Percentiles rank a stretch among this genome's conserved stretches.
Conservation (phyloP, 30 jellyfish, hydroid and myxozoan genomes). For the Mastigias papua region DNA sequence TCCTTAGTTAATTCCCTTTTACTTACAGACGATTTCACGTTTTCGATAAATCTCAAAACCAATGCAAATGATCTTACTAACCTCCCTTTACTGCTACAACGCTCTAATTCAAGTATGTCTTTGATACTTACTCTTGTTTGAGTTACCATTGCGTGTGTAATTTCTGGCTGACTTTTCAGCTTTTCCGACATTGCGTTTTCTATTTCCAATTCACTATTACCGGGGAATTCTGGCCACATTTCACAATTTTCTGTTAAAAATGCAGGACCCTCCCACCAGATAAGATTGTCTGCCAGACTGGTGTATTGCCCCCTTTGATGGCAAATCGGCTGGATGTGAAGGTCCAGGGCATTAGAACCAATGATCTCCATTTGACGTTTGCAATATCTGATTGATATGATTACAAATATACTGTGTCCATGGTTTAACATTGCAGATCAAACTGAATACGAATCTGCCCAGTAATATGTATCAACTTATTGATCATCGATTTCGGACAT, state of each 20-base stretch:
- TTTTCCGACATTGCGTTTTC: constrained; percentile 33
- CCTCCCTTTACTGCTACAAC: too few species aligned
- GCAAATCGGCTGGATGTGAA: constrained; percentile 62
- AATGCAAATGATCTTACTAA: too few species aligned
- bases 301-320: not conserved
- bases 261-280: constrained; percentile 75
- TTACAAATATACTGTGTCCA: constrained; percentile 70
- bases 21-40: not conserved
- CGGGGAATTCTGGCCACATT: constrained; percentile 35
- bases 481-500: constrained; percentile 34
- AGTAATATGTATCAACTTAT: constrained; percentile 46
- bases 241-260: constrained; percentile 21
- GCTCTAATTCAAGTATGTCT: too few species aligned
- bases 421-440: constrained; percentile 67
- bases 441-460: constrained; percentile 80
- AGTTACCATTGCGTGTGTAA: constrained; percentile 12
- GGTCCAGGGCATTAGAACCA: constrained; percentile 61
- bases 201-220: constrained; percentile 15
- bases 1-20: not conserved
- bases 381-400: constrained; percentile 44
- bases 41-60: too few species aligned
- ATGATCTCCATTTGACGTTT: constrained; percentile 45
- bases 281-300: constrained; percentile 31
- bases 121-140: too few species aligned
- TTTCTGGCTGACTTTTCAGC: constrained; percentile 6